These are phyloP conservation scores for Regulus satrapa DNA, from an alignment of 2,113 vertebrate species.

Conservation along the genomic window DNA sequence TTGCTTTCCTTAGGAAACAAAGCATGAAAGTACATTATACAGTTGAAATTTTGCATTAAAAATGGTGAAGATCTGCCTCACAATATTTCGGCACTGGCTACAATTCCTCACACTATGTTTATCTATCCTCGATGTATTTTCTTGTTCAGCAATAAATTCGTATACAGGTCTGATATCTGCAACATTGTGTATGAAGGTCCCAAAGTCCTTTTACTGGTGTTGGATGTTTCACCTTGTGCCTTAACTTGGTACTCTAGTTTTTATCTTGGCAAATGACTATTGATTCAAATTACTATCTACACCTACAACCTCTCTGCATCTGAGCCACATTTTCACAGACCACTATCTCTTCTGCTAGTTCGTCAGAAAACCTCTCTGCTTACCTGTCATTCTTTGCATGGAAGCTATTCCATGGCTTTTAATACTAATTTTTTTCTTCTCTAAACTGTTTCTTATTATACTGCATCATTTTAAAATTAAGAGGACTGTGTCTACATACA, in stretches of 20 bases:
- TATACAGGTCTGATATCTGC: neutral
- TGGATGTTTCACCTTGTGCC: neutral
- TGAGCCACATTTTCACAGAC: neutral
- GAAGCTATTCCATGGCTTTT: neutral
- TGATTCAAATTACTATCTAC: too few species aligned
- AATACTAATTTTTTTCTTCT: neutral
- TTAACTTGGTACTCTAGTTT: neutral
- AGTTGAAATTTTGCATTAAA: neutral
- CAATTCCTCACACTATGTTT: fast-evolving
- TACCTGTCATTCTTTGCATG: neutral
- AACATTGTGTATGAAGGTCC: neutral
- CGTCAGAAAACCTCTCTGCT: neutral
- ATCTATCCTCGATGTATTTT: neutral
- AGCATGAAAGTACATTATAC: neutral
- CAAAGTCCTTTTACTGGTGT: neutral
- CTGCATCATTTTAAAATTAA: neutral
- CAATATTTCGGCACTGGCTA: neutral
- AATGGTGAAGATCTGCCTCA: neutral
- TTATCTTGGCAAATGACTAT: neutral
- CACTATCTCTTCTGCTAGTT: neutral
- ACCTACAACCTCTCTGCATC: fast-evolving
- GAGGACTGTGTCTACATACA: neutral
- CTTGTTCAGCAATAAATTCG: neutral
- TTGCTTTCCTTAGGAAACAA: neutral
- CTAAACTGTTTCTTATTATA: neutral